Evolutionary conservation across 2,113 vertebrate species (phyloP), one percentile per base, ranked within the genome.

Genomic region (Empidonax traillii): DNA sequence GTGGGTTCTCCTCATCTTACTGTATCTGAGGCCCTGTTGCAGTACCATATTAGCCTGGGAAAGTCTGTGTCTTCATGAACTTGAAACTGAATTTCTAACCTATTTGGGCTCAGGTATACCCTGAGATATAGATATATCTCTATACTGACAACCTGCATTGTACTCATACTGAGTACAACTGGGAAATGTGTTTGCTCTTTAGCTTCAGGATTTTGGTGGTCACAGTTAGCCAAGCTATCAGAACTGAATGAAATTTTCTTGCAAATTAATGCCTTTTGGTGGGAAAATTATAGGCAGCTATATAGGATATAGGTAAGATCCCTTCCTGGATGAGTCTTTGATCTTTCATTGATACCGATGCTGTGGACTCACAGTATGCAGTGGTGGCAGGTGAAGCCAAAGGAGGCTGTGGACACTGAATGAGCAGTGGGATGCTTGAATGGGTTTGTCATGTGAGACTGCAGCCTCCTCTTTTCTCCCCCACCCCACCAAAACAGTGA

Each of bases 21-120:
- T 49, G 39, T 65, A 6, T 44, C 69, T 43, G 20, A 79, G 27
- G 25, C 46, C 49, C 43, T 3, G 1, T 30, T 63, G n/a, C 1
- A 0, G 55, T 58, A 74, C 30, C 8, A 12, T 23, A 33, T 46
- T 35, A 85, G 43, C 16, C 6, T 73, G 56, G 44, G 33, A 69
- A 87, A 91, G 9, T 20, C 6, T 12, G n/a, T 65, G 20, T 62
- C 43, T 73, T 43, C 33, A 25, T 76, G 44, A 24, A 35, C 33
- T 75, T 67, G 22, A 86, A 87, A 71, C 6, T 61, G 30, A 84
- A 67, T 82, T 89, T 83, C 25, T 82, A 74, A 76, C 35, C 37
- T 0, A 0, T 69, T 33, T 76, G 12, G 22, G 25, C 47, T 91
- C 61, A 65, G 41, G 8, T 76, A 49, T 37, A 52, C 13, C 6